Conservation (phyloP, 2,113 vertebrate species). For the Tichodroma muraria region DNA sequence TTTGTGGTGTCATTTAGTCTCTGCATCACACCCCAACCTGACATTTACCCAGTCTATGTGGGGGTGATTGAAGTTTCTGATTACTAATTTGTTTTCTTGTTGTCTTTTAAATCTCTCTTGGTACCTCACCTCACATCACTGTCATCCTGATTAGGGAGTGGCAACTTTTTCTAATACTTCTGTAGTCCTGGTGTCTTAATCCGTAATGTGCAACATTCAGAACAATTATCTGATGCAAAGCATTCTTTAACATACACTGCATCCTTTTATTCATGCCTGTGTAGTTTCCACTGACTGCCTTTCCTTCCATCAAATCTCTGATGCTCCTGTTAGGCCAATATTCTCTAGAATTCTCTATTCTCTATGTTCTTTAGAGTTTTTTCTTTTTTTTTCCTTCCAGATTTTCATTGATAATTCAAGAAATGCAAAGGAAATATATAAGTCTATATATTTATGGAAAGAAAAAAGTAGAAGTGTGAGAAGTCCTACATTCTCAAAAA, state of each 20-base stretch:
- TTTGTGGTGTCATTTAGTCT: not conserved
- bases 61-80: constrained; percentile 16
- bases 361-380: no score
- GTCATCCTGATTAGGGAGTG: not conserved
- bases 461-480: not conserved
- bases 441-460: not conserved
- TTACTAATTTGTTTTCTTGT: constrained; percentile 15
- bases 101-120: constrained; percentile 4
- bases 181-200: not conserved
- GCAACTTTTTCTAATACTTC: not conserved
- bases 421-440: not conserved
- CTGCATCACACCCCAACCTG: constrained; percentile 14
- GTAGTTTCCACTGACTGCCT: not conserved
- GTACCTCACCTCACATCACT: not conserved
- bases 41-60: not conserved
- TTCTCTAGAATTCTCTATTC: no score
- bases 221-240: not conserved
- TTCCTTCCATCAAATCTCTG: not conserved
- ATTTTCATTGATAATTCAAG: not conserved
- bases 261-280: not conserved
- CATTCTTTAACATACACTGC: not conserved
- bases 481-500: not conserved
- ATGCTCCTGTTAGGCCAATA: not conserved
- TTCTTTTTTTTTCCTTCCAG: not conserved
- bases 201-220: not conserved